Percentiles rank a stretch among this genome's conserved stretches.
Conservation (phyloP, 2,797 vertebrate species). For the Lagodon rhomboides region DNA sequence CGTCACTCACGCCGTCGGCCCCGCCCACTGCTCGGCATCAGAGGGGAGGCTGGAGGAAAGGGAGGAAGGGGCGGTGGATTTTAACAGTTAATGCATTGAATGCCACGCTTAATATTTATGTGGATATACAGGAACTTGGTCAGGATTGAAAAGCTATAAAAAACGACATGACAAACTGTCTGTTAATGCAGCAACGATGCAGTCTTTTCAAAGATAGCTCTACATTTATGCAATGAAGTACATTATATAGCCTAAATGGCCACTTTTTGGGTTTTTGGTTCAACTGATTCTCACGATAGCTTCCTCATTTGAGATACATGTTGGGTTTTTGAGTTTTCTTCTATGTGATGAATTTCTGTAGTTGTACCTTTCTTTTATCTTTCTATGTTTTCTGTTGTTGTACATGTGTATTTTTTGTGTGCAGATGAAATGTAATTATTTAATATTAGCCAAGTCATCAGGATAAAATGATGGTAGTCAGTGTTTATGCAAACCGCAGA, state of each 20-base stretch:
- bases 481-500: too few species aligned
- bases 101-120: not conserved
- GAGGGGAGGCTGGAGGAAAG: not conserved
- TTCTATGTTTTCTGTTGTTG: too few species aligned
- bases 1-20: conserved; percentile 51
- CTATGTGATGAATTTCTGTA: too few species aligned
- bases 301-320: not conserved
- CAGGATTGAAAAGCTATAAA: not conserved
- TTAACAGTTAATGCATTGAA: not conserved
- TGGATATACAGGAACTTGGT: not conserved
- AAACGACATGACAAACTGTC: not conserved
- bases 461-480: too few species aligned
- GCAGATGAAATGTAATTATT: not conserved
- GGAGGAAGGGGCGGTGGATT: not conserved
- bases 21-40: conserved; percentile 60
- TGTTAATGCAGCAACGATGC: not conserved
- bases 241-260: not conserved
- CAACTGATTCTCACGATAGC: not conserved
- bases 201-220: not conserved
- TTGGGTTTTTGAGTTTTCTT: not conserved
- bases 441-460: too few species aligned
- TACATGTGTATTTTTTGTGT: too few species aligned
- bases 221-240: not conserved
- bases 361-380: too few species aligned
- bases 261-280: not conserved